Conservation (phyloP, 2,797 vertebrate species). For the Linurgus olivaceus region DNA sequence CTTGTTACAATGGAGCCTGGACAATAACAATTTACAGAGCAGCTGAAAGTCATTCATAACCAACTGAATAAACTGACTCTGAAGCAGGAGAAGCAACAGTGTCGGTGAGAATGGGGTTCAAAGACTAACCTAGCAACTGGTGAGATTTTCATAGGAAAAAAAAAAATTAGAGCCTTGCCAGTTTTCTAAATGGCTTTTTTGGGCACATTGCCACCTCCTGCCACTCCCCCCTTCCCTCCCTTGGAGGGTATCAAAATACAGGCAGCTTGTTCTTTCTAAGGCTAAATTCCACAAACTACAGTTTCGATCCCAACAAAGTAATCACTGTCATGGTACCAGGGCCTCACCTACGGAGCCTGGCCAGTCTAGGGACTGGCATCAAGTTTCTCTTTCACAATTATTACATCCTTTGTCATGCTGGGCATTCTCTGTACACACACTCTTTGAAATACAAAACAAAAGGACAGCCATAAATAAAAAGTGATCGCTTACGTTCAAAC, state of each 20-base stretch:
- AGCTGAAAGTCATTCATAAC: slow-evolving; percentile 58
- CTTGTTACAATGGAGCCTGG: slow-evolving; percentile 27
- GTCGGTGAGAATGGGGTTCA: neutral
- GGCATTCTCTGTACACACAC: neutral
- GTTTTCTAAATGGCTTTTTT: slow-evolving; percentile 41
- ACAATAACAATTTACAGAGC: slow-evolving; percentile 62
- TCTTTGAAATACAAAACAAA: slow-evolving; percentile 9
- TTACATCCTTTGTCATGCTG: neutral
- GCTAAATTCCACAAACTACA: neutral
- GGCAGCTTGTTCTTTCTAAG: slow-evolving; percentile 18
- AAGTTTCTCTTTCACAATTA: slow-evolving; percentile 15
- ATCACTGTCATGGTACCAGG: neutral
- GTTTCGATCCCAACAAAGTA: slow-evolving; percentile 12
- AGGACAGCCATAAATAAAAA: neutral
- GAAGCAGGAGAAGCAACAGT: neutral
- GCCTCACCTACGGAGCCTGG: neutral
- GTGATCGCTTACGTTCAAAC: neutral
- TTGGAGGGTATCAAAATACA: neutral
- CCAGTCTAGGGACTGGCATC: neutral
- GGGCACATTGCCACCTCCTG: neutral
- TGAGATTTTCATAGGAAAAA: neutral
- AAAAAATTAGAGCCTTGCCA: neutral
- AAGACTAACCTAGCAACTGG: neutral
- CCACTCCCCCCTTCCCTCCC: neutral
- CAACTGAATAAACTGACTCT: slow-evolving; percentile 41